Evolutionary conservation across 2,797 vertebrate species (phyloP), one percentile per base, ranked within the genome.

Genomic region (Triplophysa bombifrons): DNA sequence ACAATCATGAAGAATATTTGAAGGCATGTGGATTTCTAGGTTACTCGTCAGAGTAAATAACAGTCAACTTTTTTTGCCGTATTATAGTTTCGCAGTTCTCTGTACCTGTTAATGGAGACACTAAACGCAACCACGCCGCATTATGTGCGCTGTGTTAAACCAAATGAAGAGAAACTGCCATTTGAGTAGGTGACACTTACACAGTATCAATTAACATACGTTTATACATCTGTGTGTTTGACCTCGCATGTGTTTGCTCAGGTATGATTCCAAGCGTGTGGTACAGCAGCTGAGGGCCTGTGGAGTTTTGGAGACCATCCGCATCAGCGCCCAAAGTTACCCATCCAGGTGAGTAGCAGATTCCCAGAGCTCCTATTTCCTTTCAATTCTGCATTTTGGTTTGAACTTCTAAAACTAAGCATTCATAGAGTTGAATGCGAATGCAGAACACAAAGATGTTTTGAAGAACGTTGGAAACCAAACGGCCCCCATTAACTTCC

Each of bases 61-160:
- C 22, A 46, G 48, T 8, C 3, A 3, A 1, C 77, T 4, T 70
- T 17, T 13, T 25, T 38, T 81, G 6, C 60, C 80, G 19, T 58
- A 41, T 82, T 58, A 82, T 77, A 99, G 98, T 99, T 99, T 89
- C 91, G 95, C 85, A 96, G 87, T 87, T 99, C 98, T 65, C 91
- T 99, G 61, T 95, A 93, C 80, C 88, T 99, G 20, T 94, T 99
- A 53, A 99, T 99, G 98, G 95, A 93, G 86, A 99, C 98, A 0
- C 94, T 99, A 53, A 99, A 98, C 1, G 94, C 95, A 1, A 99
- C 98, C 76, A 99, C 96, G 0, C 98, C 98, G 78, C 98, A 99
- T 85, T 99, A 99, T 0, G 98, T 99, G 0, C 94, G 98, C 61
- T 99, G 98, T 90, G 96, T 99, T 88, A 99, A 99, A 84, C 98